Evolutionary conservation across 2,113 vertebrate genomes (phyloP), one percentile per base, ranked within the genome.

Genomic region (Clinocottus analis): DNA sequence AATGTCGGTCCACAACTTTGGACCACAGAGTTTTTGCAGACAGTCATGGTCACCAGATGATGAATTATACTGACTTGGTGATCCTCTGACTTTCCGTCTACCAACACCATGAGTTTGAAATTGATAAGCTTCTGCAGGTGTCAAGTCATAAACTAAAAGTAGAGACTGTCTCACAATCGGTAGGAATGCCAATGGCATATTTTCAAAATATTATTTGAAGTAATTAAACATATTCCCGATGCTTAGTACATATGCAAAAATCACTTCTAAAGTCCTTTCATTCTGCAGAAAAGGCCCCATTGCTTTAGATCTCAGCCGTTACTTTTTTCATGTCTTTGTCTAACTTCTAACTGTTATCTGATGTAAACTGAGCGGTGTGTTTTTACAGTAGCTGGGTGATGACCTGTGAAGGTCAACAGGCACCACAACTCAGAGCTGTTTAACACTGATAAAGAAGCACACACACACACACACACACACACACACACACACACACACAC

Each of bases 381-480:
- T 37, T 35, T 61, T 58, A 58, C 86, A 72, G 79, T 21, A 77
- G 81, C 70, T 56, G 75, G 29, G 65, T 27, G 71, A 67, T 73
- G 75, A 76, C 72, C 72, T 31, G 80, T 47, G 75, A 43, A 64
- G 75, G 35, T 86, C 86, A 86, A 73, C 53, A 87, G 71, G 61
- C 33, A 9, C n/a, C 21, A 51, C 16, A 51, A 73, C 58, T 85
- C 62, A 82, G 67, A 75, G 82, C 80, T 89, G 84, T 64, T 83
- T 73, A 55, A 58, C 67, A 27, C 64, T 69, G 88, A 89, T 90
- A 89, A 27, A 91, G 53, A 85, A 73, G 69, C 65, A 84, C 37
- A 67, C 72, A 78, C 65, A 62, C 65, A 59, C 63, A 69, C 69
- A 84, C 45, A 67, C 67, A 78, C 69, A 84, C 35, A 67, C 69